Evolutionary conservation across 2,113 vertebrate species (phyloP), one percentile per base, ranked within the genome.

Genomic region (Tragelaphus strepsiceros): DNA sequence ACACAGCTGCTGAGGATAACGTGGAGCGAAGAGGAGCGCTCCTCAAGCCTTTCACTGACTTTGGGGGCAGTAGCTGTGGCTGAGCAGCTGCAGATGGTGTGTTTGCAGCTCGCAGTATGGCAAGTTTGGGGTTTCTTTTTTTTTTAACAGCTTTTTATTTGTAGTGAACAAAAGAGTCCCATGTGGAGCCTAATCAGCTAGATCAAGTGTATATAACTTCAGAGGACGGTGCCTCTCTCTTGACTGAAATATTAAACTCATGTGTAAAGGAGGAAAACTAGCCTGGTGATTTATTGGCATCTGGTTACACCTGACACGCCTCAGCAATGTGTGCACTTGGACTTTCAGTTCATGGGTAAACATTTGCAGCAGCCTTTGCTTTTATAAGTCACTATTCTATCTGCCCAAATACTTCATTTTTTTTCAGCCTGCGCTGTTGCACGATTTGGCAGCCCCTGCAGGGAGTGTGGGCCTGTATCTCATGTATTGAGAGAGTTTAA

Each of bases 1-100:
- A 28, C 77, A 16, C 84, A 96, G 92, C 87, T 94, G 88, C 54
- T 46, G 1, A 74, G 94, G 81, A 43, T 67, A 51, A 32, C 56
- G 90, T 56, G n/a, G 91, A 87, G 81, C 26, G 67, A 32, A 81
- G 93, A 39, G 61, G 87, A 59, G 35, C 2, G 0, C 80, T 51
- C 78, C 64, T 94, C 6, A 30, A 93, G 71, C 53, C 43, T 96
- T 56, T 49, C 22, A 0, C 58, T 93, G 35, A 91, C 56, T 94
- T 90, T 58, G 56, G 61, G 88, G 67, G 64, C 32, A 86, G 78
- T 77, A 89, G 59, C 88, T 88, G 46, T 5, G 53, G 67, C 94
- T 88, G 39, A 93, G 78, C 80, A 92, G 84, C 80, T 97, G 81
- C 94, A 96, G 89, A 83, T 61, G 88, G 35, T 85, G 15, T 4